Base-by-base conservation (phyloP, 2,797 vertebrate species). In the Dromococcyx pavoninus region DNA sequence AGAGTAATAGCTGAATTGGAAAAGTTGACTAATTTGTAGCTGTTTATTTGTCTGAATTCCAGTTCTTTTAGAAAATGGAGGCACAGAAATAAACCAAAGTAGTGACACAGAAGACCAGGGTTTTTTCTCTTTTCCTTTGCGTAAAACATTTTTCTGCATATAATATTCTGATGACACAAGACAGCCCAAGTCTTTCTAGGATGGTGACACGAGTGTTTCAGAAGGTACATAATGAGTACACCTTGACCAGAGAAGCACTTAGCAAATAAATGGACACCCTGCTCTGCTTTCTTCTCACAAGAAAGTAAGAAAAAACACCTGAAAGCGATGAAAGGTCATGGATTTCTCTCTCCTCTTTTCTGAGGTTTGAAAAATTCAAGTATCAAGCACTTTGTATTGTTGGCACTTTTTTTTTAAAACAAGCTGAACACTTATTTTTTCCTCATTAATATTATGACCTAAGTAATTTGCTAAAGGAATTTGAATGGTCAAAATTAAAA, bases 1-100 rank as follows among this genome's bases (percentile, higher is more conserved):
- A 94, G 73, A 95, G 94, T 56, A 95, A 60, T 74, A 91, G 80
- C 71, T 33, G 85, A 89, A 91, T 73, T 66, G 89, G 94, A 86
- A 79, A 94, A 97, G 86, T 75, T 94, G 93, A 96, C 97, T 96
- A 70, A 93, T 93, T 91, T 73, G 58, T 93, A 91, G 66, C 43
- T 46, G 44, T 33, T 72, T 77, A 48, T 93, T 73, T 90, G 67
- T 86, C 48, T 32, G 53, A 73, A 24, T 39, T 80, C 27, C 24
- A 16, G 41, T 9, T 81, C 30, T 88, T 88, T 61, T 32, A 89
- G 76, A 81, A 58, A 67, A 44, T 18, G 39, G 70, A 93, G 72
- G 16, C 44, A 53, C 2, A 66, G 71, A 58, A 71, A 87, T 41
- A 71, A 70, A 72, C 41, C 51, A 69, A 35, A 64, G 32, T 23